Percentiles rank a stretch among this genome's conserved stretches.
Conservation (phyloP, 2,113 vertebrate species). For the Rutilus rutilus region DNA sequence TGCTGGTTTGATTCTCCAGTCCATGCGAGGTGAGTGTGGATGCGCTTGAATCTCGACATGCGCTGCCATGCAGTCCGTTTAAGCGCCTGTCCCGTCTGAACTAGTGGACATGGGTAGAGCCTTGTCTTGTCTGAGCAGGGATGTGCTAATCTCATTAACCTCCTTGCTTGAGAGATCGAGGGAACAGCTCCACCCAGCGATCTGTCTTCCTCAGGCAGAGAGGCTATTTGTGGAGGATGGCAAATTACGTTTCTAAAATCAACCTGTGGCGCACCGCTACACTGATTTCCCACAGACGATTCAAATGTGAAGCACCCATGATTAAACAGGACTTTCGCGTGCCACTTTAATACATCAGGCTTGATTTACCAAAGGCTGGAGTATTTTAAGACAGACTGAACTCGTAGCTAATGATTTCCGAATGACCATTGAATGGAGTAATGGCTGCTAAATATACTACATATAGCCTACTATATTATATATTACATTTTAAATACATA, state of each 20-base stretch:
- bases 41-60: slow-evolving; percentile 52
- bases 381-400: not conserved
- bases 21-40: not conserved
- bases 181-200: slow-evolving; percentile 74
- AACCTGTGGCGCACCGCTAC: slow-evolving; percentile 43
- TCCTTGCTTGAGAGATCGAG: slow-evolving; percentile 34
- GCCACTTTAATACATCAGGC: not conserved
- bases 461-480: too few relatives aligned
- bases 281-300: not conserved
- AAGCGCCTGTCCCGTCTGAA: slow-evolving; percentile 48
- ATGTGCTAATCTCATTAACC: slow-evolving; percentile 78
- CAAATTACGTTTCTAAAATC: slow-evolving; percentile 43
- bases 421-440: too few relatives aligned
- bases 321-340: not conserved
- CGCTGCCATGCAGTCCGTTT: slow-evolving; percentile 52
- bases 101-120: slow-evolving; percentile 48
- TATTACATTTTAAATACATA: too few relatives aligned
- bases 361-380: not conserved
- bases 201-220: not conserved
- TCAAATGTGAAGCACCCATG: not conserved
- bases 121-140: slow-evolving; percentile 65
- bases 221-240: slow-evolving; percentile 34
- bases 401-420: not conserved
- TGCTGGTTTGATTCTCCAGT: slow-evolving; percentile 1
- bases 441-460: too few relatives aligned